Conservation (phyloP, 2,888 invertebrate species). For the Drosophila lutescens region DNA sequence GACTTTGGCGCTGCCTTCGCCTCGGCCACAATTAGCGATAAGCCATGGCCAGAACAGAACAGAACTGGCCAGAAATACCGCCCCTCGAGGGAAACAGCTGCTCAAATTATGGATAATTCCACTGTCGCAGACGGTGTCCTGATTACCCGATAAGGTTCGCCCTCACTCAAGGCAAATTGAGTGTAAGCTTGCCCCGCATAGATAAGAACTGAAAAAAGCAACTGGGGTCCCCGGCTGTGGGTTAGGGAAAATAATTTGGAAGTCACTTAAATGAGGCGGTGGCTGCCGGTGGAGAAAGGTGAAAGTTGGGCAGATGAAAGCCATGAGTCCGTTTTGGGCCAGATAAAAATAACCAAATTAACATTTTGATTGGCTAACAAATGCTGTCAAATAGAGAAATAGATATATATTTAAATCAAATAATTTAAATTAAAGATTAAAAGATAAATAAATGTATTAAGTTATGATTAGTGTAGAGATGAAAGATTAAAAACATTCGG, state of each 20-base stretch:
- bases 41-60: conserved; percentile 53
- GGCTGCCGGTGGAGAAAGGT: not conserved
- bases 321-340: conserved; percentile 9
- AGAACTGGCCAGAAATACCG: conserved; percentile 26
- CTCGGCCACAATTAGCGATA: conserved; percentile 67
- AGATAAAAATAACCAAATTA: conserved; percentile 8
- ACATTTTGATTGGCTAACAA: conserved; percentile 15
- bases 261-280: conserved; percentile 14
- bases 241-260: conserved; percentile 19
- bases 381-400: not conserved
- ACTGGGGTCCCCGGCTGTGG: conserved; percentile 6
- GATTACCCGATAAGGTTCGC: conserved; percentile 33
- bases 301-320: conserved; percentile 7
- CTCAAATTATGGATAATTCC: conserved; percentile 45
- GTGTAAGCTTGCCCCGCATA: conserved; percentile 32
- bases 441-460: not conserved
- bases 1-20: conserved; percentile 52
- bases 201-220: conserved; percentile 24
- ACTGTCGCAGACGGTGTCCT: conserved; percentile 24
- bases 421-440: not conserved
- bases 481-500: no score
- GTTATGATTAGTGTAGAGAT: not conserved
- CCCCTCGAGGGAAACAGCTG: conserved; percentile 53
- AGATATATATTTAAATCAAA: not conserved
- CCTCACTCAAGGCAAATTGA: conserved; percentile 22